Percentiles rank a stretch among this genome's conserved stretches.
Evolutionary conservation across 1,140 invertebrate genomes (phyloP).

Genomic region (Aphaenogaster ashmeadi): DNA sequence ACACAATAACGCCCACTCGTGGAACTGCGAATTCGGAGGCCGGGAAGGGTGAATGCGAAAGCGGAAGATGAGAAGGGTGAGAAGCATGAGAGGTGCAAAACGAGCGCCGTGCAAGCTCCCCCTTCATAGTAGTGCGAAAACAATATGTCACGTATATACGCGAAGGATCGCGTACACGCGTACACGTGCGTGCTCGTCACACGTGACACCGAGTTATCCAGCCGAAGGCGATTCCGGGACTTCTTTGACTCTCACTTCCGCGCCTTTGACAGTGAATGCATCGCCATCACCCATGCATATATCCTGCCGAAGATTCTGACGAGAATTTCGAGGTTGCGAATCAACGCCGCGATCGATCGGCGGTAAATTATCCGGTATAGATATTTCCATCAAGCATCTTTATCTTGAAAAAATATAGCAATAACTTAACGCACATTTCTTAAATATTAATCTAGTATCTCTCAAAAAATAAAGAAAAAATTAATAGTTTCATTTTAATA

Average conservation of each 20-base stretch:
- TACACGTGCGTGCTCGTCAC: slow-evolving; percentile 13
- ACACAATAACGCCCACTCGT: slow-evolving; percentile 75
- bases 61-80: not conserved
- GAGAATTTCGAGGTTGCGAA: slow-evolving; percentile 15
- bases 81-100: slow-evolving; percentile 58
- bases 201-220: slow-evolving; percentile 30
- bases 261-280: slow-evolving; percentile 35
- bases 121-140: slow-evolving; percentile 51
- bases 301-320: slow-evolving; percentile 10
- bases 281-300: slow-evolving; percentile 1
- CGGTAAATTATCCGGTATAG: slow-evolving; percentile 6
- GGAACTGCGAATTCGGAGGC: slow-evolving; percentile 61
- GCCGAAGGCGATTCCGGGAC: slow-evolving; percentile 52
- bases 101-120: slow-evolving; percentile 42
- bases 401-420: not conserved
- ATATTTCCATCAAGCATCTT: not conserved
- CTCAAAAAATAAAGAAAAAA: not conserved
- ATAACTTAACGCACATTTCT: not conserved
- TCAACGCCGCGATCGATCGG: slow-evolving; percentile 27
- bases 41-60: slow-evolving; percentile 47
- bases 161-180: slow-evolving; percentile 5
- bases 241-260: slow-evolving; percentile 53
- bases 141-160: slow-evolving; percentile 58
- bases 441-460: not conserved
- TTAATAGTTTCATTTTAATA: not conserved